These are phyloP conservation scores for Meriones psammophilus DNA, from an alignment of 2,797 vertebrate species.

Conservation along the genomic window DNA sequence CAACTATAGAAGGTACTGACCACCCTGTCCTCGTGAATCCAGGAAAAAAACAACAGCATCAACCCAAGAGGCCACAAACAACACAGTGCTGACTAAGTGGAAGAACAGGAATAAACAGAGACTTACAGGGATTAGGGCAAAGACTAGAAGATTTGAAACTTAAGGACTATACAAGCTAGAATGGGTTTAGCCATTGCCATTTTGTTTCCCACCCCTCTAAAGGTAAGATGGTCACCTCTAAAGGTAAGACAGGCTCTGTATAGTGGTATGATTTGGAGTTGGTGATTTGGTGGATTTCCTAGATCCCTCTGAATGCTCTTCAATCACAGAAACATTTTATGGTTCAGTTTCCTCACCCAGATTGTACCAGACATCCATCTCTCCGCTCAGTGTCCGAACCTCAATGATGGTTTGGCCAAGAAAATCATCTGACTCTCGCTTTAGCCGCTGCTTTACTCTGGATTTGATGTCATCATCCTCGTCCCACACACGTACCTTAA, in stretches of 20 bases:
- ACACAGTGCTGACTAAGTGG: background rate
- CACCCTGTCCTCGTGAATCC: background rate
- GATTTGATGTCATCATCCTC: slow-evolving; percentile 99
- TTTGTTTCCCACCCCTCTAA: background rate
- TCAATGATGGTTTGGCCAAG: slow-evolving; percentile 99
- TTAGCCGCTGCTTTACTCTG: slow-evolving; percentile 97
- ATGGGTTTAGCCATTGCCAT: background rate
- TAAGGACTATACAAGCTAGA: background rate
- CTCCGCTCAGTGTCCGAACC: slow-evolving; percentile 97
- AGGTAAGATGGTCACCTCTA: background rate
- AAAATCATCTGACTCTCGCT: slow-evolving; percentile 98
- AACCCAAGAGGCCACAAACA: slow-evolving; percentile 25
- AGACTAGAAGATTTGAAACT: slow-evolving; percentile 40
- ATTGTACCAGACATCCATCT: slow-evolving; percentile 99
- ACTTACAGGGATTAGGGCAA: slow-evolving; percentile 8
- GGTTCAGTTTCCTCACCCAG: slow-evolving; percentile 91
- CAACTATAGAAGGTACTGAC: background rate
- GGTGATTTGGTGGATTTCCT: background rate
- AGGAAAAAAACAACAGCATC: background rate
- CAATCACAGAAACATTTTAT: slow-evolving; percentile 24
- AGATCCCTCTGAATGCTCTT: background rate
- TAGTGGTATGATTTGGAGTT: background rate
- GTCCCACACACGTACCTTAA: slow-evolving; percentile 99
- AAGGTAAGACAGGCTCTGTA: background rate
- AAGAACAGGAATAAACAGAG: background rate